Evolutionary conservation across 2,113 vertebrate genomes (phyloP), one percentile per base, ranked within the genome.

Genomic region (Rhineura floridana): DNA sequence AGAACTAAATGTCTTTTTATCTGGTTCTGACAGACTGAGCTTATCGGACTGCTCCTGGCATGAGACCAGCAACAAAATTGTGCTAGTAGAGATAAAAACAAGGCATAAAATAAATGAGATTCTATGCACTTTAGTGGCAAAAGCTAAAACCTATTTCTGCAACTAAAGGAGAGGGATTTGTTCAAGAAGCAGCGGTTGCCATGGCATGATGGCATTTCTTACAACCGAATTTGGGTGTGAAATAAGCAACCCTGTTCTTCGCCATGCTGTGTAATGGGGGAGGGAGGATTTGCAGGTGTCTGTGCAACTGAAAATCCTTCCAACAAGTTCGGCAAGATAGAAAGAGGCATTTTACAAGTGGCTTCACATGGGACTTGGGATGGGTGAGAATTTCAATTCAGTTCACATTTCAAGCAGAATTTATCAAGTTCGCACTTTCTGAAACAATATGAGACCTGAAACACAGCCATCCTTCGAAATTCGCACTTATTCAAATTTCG

Each of bases 211-310:
- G 25, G 8, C 28, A n/a, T 46, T 63, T 46, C 17, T 70, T 44
- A 9, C 13, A 52, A 11, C 13, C 46, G 13, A 25, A 13, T 19
- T 5, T 67, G 65, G 82, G 85, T 90, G 80, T 93, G 73, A 79
- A 46, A 28, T 28, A 77, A 88, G 4, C 19, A 4, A 4, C 23
- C 28, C 80, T n/a, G 28, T 6, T 42, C 75, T 83, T 17, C 7
- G 0, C 50, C 85, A 87, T 84, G 86, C 93, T 1, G n/a, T n/a
- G n/a, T n/a, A n/a, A 0, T 73, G 39, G 5, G 12, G 85, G 36
- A 81, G n/a, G 52, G 52, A 59, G 50, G 87, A 86, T 85, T 89
- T 92, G 85, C 82, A 91, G 89, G 90, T 93, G 91, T 50, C 13
- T 48, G 39, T 0, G 0, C 50, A 39, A 81, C 73, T 70, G 86